A percentile compares a stretch with the other conserved stretches of the same genome.
Evolutionary conservation across 2,113 vertebrate species (phyloP).

Genomic region (Neoarius graeffei): DNA sequence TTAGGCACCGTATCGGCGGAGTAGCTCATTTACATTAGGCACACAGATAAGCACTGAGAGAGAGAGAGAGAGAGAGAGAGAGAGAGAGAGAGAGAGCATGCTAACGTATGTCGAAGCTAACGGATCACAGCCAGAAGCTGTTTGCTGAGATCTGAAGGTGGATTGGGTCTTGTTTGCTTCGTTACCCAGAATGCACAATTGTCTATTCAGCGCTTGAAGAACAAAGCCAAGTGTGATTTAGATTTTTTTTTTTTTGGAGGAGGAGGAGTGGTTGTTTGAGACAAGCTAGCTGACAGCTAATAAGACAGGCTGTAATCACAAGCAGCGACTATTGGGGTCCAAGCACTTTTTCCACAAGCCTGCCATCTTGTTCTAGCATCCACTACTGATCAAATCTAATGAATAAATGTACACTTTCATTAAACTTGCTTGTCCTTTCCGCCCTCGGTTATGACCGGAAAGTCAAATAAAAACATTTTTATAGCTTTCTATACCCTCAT

Average conservation of each 20-base stretch:
- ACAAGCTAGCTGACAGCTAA: constrained; percentile 23
- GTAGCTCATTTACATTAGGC: constrained; percentile 81
- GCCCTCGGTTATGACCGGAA: neutral
- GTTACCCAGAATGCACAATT: constrained; percentile 71
- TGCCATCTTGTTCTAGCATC: neutral
- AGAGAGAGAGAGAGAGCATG: constrained; percentile 49
- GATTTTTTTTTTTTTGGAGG: neutral
- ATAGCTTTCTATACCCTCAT: neutral
- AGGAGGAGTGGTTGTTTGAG: neutral
- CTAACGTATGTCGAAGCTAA: constrained; percentile 67
- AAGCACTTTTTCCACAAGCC: neutral
- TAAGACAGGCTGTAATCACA: neutral
- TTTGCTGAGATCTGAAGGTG: constrained; percentile 77
- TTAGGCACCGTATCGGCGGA: constrained; percentile 78
- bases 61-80: constrained; percentile 27
- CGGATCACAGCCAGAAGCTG: constrained; percentile 77
- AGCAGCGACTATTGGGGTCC: neutral
- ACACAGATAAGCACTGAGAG: constrained; percentile 75
- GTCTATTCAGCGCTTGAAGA: constrained; percentile 60
- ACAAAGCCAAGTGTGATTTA: constrained; percentile 30
- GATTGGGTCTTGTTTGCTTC: constrained; percentile 80
- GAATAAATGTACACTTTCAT: neutral
- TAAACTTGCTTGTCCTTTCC: neutral
- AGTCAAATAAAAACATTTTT: neutral
- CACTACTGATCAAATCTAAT: neutral